Evolutionary conservation across 2,888 invertebrate genomes (phyloP).

Genomic region (Oxytorus armatus): DNA sequence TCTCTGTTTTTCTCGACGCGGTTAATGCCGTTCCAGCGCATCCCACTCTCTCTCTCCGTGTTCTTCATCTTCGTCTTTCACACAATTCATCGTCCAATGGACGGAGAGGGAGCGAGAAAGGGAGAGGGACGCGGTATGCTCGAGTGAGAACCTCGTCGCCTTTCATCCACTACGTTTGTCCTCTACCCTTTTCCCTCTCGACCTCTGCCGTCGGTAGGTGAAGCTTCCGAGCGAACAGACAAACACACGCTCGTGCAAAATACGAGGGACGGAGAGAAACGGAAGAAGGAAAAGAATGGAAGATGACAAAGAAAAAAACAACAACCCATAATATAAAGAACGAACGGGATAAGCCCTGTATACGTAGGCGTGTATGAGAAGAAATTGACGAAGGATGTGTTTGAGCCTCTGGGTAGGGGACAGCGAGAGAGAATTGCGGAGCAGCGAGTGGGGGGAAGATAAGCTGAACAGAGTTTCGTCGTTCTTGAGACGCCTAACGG

Average conservation of each 20-base stretch:
- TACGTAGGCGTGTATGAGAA: conserved; percentile 11
- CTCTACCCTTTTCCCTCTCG: conserved; percentile 29
- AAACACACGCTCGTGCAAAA: background rate
- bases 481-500: conserved; percentile 40
- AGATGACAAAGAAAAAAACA: background rate
- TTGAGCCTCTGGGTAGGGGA: conserved; percentile 1
- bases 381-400: conserved; percentile 22
- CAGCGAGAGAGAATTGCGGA: conserved; percentile 41
- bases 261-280: background rate
- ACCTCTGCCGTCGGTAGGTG: conserved; percentile 11
- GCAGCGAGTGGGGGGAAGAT: conserved; percentile 17
- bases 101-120: conserved; percentile 39
- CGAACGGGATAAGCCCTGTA: conserved; percentile 24
- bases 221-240: conserved; percentile 35
- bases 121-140: too few species aligned
- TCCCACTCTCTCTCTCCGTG: conserved; percentile 29
- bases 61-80: conserved; percentile 46
- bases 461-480: conserved; percentile 32
- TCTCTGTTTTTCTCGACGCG: conserved; percentile 22
- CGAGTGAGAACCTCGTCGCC: conserved; percentile 25
- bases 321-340: conserved; percentile 1
- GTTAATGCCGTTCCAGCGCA: background rate
- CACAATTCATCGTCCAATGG: conserved; percentile 1
- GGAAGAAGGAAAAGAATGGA: conserved; percentile 29
- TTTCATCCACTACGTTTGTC: conserved; percentile 38